Conservation (phyloP, 2,797 vertebrate species). For the Orientallactaga sibirica region DNA sequence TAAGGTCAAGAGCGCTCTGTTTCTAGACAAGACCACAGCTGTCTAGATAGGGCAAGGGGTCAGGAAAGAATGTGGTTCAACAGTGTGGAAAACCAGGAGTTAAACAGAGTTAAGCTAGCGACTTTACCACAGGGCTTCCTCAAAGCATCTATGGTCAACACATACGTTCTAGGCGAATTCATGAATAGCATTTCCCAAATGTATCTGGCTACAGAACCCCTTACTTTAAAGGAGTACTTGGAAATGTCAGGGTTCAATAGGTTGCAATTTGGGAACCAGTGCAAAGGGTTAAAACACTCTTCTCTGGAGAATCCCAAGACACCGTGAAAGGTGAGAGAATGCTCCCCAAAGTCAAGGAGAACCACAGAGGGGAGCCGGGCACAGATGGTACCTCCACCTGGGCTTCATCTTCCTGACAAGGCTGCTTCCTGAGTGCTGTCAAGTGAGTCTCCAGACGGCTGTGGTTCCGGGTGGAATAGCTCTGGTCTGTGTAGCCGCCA, state of each 20-base stretch:
- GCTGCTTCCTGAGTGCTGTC: constrained; percentile 29
- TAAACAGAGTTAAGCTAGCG: background rate
- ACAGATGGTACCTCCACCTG: constrained; percentile 18
- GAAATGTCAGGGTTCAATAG: background rate
- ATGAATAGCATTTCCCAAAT: background rate
- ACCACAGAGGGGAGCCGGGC: background rate
- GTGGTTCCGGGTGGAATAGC: constrained; percentile 21
- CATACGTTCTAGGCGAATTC: background rate
- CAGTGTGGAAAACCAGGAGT: constrained; percentile 2
- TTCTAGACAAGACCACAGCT: background rate
- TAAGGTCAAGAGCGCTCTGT: background rate
- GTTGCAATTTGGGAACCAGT: background rate
- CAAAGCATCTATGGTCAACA: background rate
- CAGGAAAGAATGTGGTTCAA: background rate
- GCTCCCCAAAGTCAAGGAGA: background rate
- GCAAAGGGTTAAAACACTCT: background rate
- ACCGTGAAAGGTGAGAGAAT: background rate
- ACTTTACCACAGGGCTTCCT: background rate
- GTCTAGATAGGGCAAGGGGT: background rate
- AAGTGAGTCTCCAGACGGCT: background rate
- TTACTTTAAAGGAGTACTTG: background rate
- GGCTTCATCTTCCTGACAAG: constrained; percentile 46
- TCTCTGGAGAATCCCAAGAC: background rate
- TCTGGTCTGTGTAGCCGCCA: constrained; percentile 22
- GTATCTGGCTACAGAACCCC: background rate